These are phyloP conservation scores for Cataglyphis rosenhaueri DNA, from an alignment of 2,888 invertebrate species.

Conservation along the genomic window DNA sequence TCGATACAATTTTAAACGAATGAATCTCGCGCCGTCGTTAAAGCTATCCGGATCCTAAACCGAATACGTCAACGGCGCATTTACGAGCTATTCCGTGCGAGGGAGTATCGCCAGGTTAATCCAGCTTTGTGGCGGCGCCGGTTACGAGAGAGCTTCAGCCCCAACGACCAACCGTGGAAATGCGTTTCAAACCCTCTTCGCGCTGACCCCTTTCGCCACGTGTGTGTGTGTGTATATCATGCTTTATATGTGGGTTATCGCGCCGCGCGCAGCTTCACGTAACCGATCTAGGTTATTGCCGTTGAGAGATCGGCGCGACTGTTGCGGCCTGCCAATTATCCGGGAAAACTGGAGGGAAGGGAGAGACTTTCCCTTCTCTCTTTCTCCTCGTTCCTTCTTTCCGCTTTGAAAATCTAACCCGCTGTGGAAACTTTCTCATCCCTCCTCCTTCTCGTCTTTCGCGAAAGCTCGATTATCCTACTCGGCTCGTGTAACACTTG, in stretches of 20 bases:
- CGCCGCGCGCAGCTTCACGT: conserved; percentile 59
- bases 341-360: conserved; percentile 24
- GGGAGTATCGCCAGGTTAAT: conserved; percentile 68
- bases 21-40: conserved; percentile 9
- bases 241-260: conserved; percentile 65
- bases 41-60: conserved; percentile 21
- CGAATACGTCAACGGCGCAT: conserved; percentile 35
- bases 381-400: conserved; percentile 35
- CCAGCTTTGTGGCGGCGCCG: conserved; percentile 63
- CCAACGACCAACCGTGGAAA: conserved; percentile 55
- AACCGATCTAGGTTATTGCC: conserved; percentile 74
- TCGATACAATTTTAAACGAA: not conserved
- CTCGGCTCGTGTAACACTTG: conserved; percentile 36
- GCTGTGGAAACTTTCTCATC: conserved; percentile 47
- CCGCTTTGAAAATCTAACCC: conserved; percentile 50
- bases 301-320: conserved; percentile 72
- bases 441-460: not conserved
- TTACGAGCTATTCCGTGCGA: conserved; percentile 66
- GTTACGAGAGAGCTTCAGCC: conserved; percentile 58
- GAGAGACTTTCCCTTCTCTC: conserved; percentile 10
- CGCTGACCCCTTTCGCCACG: conserved; percentile 56
- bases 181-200: conserved; percentile 67
- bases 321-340: conserved; percentile 74
- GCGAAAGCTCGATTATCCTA: conserved; percentile 59
- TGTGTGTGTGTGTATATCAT: not conserved